Percentiles rank a stretch among this genome's conserved stretches.
Conservation (phyloP, 2,113 vertebrate genomes). For the Chrysochloris asiatica region DNA sequence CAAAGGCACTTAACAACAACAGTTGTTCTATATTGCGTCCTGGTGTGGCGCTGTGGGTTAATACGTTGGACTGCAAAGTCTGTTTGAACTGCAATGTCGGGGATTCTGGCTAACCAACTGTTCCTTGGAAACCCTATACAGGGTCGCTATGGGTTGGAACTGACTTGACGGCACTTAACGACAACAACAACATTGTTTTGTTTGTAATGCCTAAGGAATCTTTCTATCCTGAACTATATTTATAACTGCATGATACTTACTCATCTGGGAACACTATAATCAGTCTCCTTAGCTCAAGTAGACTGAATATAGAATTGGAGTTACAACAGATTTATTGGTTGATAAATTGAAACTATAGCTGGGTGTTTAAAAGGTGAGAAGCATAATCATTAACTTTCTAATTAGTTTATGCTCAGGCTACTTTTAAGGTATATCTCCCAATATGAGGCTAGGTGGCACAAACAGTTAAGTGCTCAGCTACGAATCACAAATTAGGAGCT, state of each 20-base stretch:
- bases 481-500: neutral
- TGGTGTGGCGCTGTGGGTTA: too few species aligned
- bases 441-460: neutral
- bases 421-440: neutral
- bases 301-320: neutral
- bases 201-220: neutral
- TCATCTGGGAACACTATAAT: too few species aligned
- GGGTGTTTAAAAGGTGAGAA: neutral
- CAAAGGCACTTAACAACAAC: too few species aligned
- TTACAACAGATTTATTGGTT: neutral
- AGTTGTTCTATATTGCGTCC: too few species aligned
- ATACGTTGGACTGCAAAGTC: too few species aligned
- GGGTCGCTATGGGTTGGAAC: too few species aligned
- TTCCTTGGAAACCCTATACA: too few species aligned
- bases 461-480: neutral
- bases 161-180: too few species aligned
- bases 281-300: rapidly evolving
- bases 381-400: too few species aligned
- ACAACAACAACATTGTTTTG: neutral
- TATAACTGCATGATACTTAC: neutral
- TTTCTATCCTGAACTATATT: neutral
- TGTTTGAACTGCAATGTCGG: too few species aligned
- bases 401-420: neutral
- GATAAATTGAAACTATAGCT: neutral
- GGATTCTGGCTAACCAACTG: too few species aligned